Base-by-base conservation (phyloP, 2,888 invertebrate genomes). In the Nomada flava region DNA sequence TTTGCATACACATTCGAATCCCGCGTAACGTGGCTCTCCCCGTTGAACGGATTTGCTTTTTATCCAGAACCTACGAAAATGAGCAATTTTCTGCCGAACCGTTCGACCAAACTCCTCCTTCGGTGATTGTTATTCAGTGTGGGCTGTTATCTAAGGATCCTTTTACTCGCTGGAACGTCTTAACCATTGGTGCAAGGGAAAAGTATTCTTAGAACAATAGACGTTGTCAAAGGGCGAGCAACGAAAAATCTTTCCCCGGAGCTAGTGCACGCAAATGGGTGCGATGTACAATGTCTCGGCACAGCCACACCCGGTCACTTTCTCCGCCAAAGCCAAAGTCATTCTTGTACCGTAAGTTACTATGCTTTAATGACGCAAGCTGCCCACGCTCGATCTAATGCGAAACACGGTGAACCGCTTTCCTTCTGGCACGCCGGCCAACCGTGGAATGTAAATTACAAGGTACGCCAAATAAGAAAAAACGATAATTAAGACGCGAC, bases 311-410 rank as follows among this genome's bases (percentile, higher is more conserved):
- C 89, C 89, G 87, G 76, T 55, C 85, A 90, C 90, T 90, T 90
- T 90, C 90, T 90, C 90, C 89, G 77, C 76, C 83, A 83, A 87
- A 89, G 87, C 87, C 88, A 86, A 89, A 89, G 89, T 88, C 86
- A 90, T 86, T 86, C 85, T 82, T 81, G 82, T 78, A 81, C 83
- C 79, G 76, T 84, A 88, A 84, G 83, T 88, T 89, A 89, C 85
- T 86, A 84, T 82, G 79, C 75, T 76, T 57, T 88, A 85, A 89
- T 90, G 88, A 90, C 89, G 89, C 87, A 89, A 90, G 82, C 84
- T 80, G 79, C 90, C 90, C 89, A 90, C 90, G 85, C 83, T 75
- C 84, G 78, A 83, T 85, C 79, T 85, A 85, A 86, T 59, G 79
- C 83, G 76, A 80, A 76, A 57, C 76, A 80, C 73, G 80, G 78